Conservation (phyloP, 2,113 vertebrate genomes). For the Myotis brandtii region DNA sequence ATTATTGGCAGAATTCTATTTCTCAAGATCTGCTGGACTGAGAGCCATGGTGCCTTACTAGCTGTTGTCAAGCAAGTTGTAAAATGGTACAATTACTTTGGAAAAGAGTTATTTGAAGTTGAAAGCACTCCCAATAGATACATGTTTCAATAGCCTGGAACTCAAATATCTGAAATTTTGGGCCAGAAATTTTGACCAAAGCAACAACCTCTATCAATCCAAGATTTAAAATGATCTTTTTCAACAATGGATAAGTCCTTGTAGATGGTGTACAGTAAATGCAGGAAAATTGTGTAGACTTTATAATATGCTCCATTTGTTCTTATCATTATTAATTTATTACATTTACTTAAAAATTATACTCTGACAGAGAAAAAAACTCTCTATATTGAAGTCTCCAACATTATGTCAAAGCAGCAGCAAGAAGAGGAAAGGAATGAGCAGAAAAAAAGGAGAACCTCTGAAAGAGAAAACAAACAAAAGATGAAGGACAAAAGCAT, state of each 20-base stretch:
- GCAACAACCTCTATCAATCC: neutral
- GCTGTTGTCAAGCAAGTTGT: neutral
- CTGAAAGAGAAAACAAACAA: neutral
- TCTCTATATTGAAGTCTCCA: neutral
- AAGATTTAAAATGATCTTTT: conserved; percentile 8
- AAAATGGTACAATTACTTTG: neutral
- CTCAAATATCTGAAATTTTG: neutral
- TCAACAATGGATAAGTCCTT: neutral
- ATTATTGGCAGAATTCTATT: neutral
- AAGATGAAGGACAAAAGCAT: neutral
- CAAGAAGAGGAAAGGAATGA: neutral
- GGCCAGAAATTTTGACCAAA: neutral
- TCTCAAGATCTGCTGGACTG: neutral
- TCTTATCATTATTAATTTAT: neutral
- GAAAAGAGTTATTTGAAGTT: neutral
- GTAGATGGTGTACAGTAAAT: neutral
- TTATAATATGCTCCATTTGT: neutral
- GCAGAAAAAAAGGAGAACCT: neutral
- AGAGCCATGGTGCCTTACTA: neutral
- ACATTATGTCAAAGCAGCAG: neutral
- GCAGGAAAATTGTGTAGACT: neutral
- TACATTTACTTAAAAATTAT: neutral
- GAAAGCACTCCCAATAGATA: neutral
- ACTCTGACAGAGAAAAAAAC: neutral
- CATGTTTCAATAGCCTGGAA: neutral